Evolutionary conservation across 2,797 vertebrate genomes (phyloP), one percentile per base, ranked within the genome.

Genomic region (Sciaenops ocellatus): DNA sequence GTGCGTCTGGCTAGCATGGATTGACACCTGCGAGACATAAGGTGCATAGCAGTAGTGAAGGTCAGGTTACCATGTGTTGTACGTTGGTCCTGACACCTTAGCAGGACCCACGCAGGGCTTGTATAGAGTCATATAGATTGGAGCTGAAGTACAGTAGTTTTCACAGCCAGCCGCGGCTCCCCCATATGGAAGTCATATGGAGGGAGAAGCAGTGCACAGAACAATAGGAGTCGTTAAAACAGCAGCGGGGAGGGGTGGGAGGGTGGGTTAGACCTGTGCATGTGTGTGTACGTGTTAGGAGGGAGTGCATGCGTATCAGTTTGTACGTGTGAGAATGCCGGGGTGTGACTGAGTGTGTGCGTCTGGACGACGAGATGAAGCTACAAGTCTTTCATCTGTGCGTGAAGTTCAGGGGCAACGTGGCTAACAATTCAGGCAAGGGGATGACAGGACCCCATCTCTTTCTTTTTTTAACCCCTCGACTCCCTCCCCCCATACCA

Each of bases 111-210:
- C 56, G 38, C 47, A 8, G 71, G 75, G 87, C 79, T 90, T 64
- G 50, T 77, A 90, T 83, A 83, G 84, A 91, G 73, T 83, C 82
- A 44, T 77, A 85, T 15, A 82, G 69, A 92, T 84, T 75, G 84
- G 75, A 88, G 84, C 54, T 84, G 84, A 90, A 85, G 87, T 82
- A 78, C 89, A 85, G 91, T 90, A 89, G 87, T 90, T 84, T 87
- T 82, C 77, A 30, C 89, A 80, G 89, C 75, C 62, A 60, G 84
- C 76, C 44, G 9, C 1, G 24, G 61, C 48, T 65, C 62, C 61
- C 44, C 34, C 94, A 95, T 93, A 87, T 95, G 94, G 90, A 91
- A 83, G 76, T 89, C 89, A 93, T 92, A 88, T 78, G 67, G 69
- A 41, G 60, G 51, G 63, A 78, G 80, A 82, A 78, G 66, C 70